A percentile compares a stretch with the other conserved stretches of the same genome.
Conservation (phyloP, 2,797 vertebrate species). For the Nothura maculosa region DNA sequence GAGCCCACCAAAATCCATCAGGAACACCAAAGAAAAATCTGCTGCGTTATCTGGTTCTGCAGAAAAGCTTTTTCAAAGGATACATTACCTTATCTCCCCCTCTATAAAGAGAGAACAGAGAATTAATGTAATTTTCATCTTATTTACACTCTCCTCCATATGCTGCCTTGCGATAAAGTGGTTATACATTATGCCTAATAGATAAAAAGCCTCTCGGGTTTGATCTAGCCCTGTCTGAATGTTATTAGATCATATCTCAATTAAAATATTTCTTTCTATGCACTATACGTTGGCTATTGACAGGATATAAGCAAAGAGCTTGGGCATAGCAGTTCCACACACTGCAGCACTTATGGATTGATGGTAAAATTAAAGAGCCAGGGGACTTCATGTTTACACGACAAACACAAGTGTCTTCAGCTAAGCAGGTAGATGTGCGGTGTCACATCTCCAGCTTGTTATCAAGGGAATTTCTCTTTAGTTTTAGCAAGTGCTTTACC, state of each 20-base stretch:
- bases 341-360: neutral
- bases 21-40: neutral
- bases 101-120: neutral
- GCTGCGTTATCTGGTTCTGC: neutral
- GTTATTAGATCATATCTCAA: neutral
- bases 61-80: neutral
- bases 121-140: neutral
- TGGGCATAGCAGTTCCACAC: fast-evolving
- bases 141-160: neutral
- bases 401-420: neutral
- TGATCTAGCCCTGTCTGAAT: neutral
- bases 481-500: neutral
- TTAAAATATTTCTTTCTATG: neutral
- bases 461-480: neutral
- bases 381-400: neutral
- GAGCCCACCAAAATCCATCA: neutral
- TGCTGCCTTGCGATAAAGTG: neutral
- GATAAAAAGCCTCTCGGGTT: slow-evolving; percentile 7
- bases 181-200: neutral
- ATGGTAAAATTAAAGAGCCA: neutral
- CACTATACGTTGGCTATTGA: neutral
- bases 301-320: neutral
- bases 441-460: neutral
- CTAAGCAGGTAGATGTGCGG: neutral
- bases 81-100: neutral